These are phyloP conservation scores for Pocillopora meandrina DNA, from an alignment of 92 coral and sea anemone species.

Conservation along the genomic window DNA sequence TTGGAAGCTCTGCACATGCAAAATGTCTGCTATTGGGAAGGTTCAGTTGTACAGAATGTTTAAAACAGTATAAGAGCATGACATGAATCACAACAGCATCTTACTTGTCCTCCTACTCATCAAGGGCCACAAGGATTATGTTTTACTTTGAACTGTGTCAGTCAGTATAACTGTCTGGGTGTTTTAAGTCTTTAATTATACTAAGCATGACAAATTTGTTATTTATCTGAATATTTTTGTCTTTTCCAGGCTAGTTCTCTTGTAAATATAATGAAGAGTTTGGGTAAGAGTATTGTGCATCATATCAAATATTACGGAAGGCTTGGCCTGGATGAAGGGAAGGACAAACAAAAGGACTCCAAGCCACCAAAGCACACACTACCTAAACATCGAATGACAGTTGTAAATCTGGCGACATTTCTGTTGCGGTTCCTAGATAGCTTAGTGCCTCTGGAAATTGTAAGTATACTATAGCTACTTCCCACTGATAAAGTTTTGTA, in stretches of 20 bases:
- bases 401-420: conserved; percentile 68
- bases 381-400: conserved; percentile 74
- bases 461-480: conserved; percentile 29
- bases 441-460: conserved; percentile 74
- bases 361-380: conserved; percentile 28
- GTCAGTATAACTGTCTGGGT: no score
- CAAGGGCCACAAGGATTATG: no score
- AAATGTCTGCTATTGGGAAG: no score
- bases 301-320: conserved; percentile 48
- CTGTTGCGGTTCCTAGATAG: conserved; percentile 71
- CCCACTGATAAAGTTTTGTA: no score
- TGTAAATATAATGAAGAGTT: conserved; percentile 49
- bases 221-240: background rate
- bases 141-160: no score
- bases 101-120: no score
- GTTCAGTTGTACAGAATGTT: no score
- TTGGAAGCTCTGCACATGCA: no score
- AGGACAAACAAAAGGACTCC: background rate
- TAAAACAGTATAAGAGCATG: no score
- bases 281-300: conserved; percentile 74
- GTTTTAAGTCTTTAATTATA: no score
- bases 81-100: no score
- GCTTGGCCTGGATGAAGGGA: conserved; percentile 19
- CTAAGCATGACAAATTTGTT: background rate
- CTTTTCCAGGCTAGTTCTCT: conserved; percentile 64